phyloP scores from a whole-genome alignment of 2,113 vertebrate species.

The Grammomys surdaster region DNA sequence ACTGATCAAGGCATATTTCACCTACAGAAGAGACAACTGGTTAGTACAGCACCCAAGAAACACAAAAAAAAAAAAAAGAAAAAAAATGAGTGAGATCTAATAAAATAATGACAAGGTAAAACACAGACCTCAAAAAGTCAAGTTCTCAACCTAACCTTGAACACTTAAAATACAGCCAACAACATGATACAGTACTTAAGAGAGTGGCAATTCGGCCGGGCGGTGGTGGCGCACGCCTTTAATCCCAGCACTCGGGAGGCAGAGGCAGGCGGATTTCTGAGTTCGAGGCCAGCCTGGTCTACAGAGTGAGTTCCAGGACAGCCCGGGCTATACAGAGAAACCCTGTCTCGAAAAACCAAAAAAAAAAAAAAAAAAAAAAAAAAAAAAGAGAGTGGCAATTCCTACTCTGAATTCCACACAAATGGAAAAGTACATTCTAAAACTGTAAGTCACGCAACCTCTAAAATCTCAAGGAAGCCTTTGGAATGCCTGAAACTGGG shows the following conservation, averaged over 20 bases:
- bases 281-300: too few relatives aligned
- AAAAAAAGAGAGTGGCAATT: neutral
- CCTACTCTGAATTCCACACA: neutral
- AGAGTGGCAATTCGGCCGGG: neutral
- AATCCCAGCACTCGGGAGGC: too few relatives aligned
- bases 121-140: neutral
- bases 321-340: too few relatives aligned
- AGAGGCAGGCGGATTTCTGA: too few relatives aligned
- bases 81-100: conserved; percentile 15
- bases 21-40: conserved; percentile 87
- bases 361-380: too few relatives aligned
- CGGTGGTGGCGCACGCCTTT: too few relatives aligned
- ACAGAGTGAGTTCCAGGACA: too few relatives aligned
- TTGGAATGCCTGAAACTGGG: neutral
- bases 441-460: neutral
- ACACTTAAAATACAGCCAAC: neutral
- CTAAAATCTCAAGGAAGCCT: neutral
- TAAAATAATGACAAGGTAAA: conserved; percentile 27
- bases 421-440: conserved; percentile 31
- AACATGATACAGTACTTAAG: neutral
- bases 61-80: neutral
- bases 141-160: conserved; percentile 3
- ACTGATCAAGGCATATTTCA: conserved; percentile 99
- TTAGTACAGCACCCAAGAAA: conserved; percentile 60
- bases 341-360: too few relatives aligned